Evolutionary conservation across 2,113 vertebrate species (phyloP).

Genomic region (Gobiocypris rarus): DNA sequence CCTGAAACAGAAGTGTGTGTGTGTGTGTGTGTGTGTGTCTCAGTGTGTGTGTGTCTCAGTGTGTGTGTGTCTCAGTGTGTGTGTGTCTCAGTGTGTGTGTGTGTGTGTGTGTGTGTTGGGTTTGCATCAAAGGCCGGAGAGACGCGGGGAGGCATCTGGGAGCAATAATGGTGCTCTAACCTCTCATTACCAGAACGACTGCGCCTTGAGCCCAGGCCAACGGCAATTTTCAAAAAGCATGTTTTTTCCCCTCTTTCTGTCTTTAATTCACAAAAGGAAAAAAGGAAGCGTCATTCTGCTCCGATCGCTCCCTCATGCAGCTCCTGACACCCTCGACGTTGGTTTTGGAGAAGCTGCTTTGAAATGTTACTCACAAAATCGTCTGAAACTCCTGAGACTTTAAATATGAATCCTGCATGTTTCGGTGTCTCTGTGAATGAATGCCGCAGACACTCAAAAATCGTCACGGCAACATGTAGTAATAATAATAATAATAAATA

Average conservation of each 20-base stretch:
- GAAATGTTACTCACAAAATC: not conserved
- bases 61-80: constrained; percentile 48
- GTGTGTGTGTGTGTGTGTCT: constrained; percentile 33
- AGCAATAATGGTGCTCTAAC: constrained; percentile 81
- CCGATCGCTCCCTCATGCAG: not conserved
- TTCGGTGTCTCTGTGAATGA: too few relatives aligned
- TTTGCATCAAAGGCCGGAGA: constrained; percentile 76
- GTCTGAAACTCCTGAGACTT: not conserved
- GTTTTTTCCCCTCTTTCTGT: constrained; percentile 60
- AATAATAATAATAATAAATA: too few relatives aligned
- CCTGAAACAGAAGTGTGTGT: not conserved
- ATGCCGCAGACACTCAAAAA: too few relatives aligned
- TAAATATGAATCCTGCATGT: too few relatives aligned
- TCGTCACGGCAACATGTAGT: too few relatives aligned
- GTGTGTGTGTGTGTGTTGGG: constrained; percentile 62
- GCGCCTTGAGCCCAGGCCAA: constrained; percentile 80
- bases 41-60: constrained; percentile 47
- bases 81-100: constrained; percentile 42
- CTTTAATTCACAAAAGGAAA: constrained; percentile 46
- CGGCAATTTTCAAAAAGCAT: constrained; percentile 71
- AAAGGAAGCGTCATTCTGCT: constrained; percentile 1
- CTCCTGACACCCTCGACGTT: not conserved
- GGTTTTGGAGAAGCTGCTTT: not conserved
- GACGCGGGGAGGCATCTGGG: constrained; percentile 79
- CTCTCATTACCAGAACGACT: constrained; percentile 82